A percentile compares a stretch with the other conserved stretches of the same genome.
Evolutionary conservation across 2,113 vertebrate species (phyloP).

Genomic region (pig (Sus scrofa)): T2T-Sscrofa CM000820.6:18930001-18930500

Average conservation of each 20-base stretch:
- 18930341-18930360: not conserved
- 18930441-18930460: not conserved
- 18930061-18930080: not conserved
- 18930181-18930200: not conserved
- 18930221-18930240: not conserved
- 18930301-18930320: not conserved
- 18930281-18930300: not conserved
- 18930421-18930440: not conserved
- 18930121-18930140: not conserved
- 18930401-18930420: not conserved
- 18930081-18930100: not conserved
- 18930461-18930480: not conserved
- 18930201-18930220: not conserved
- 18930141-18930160: not conserved
- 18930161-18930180: not conserved
- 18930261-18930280: not conserved
- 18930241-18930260: not conserved
- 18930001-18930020: constrained; percentile 26
- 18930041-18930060: not conserved
- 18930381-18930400: not conserved
- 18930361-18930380: not conserved
- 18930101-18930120: not conserved
- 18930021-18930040: constrained; percentile 60
- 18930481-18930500: constrained; percentile 62
- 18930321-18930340: not conserved